Conservation (phyloP, 2,113 vertebrate genomes). For the Rousettus leschenaultii region DNA sequence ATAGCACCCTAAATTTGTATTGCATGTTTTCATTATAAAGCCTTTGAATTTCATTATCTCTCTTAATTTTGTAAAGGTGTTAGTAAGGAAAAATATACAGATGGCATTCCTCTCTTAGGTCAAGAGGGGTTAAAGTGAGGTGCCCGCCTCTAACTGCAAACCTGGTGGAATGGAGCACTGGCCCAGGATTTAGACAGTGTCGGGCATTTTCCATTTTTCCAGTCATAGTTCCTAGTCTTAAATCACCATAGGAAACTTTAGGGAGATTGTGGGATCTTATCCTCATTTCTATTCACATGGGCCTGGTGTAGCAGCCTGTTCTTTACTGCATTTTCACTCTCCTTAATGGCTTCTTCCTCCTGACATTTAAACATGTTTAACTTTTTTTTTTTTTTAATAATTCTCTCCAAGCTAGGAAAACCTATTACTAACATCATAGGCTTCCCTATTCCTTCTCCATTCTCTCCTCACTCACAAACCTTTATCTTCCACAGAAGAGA, state of each 20-base stretch:
- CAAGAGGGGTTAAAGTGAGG: conserved; percentile 14
- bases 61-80: background rate
- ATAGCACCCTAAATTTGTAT: background rate
- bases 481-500: background rate
- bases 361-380: background rate
- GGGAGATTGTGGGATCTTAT: background rate
- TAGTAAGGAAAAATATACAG: background rate
- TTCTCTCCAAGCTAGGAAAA: background rate
- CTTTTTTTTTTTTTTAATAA: background rate
- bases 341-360: background rate
- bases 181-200: background rate
- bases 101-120: background rate
- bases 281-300: background rate
- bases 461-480: background rate
- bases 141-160: background rate
- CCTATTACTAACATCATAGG: background rate
- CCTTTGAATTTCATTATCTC: background rate
- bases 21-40: background rate
- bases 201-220: background rate
- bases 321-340: background rate
- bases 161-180: background rate
- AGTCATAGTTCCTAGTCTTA: background rate
- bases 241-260: background rate
- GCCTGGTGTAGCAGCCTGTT: background rate
- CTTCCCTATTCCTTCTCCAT: background rate